Percentiles rank a stretch among this genome's conserved stretches.
Evolutionary conservation across 2,888 invertebrate genomes (phyloP).

Genomic region (Boloria euphrosyne): DNA sequence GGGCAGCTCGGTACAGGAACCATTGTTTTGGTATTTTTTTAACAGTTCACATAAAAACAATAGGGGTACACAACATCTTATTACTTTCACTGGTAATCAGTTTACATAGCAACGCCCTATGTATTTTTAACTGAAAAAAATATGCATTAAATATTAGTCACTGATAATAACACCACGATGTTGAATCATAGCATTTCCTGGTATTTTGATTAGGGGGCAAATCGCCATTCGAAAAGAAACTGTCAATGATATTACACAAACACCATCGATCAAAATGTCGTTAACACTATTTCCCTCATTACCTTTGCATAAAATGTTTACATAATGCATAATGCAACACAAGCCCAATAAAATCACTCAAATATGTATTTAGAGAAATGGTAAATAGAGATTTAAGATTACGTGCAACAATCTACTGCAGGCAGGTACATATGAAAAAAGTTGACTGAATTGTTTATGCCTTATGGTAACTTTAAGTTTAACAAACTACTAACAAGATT

Average conservation of each 20-base stretch:
- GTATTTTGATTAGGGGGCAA: slow-evolving; percentile 74
- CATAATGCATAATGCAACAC: slow-evolving; percentile 57
- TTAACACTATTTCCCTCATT: slow-evolving; percentile 49
- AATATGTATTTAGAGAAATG: slow-evolving; percentile 58
- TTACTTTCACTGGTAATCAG: slow-evolving; percentile 62
- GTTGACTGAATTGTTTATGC: slow-evolving; percentile 57
- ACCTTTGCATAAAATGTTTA: slow-evolving; percentile 58
- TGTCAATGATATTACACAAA: slow-evolving; percentile 73
- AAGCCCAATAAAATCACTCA: slow-evolving; percentile 48
- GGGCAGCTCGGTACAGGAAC: slow-evolving; percentile 79
- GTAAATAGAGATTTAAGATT: slow-evolving; percentile 79
- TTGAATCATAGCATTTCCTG: slow-evolving; percentile 82
- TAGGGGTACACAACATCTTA: slow-evolving; percentile 64
- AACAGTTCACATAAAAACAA: slow-evolving; percentile 53
- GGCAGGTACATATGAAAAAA: slow-evolving; percentile 48
- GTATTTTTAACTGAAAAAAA: slow-evolving; percentile 68
- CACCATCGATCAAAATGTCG: slow-evolving; percentile 54
- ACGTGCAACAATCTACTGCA: slow-evolving; percentile 67
- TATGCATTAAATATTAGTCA: slow-evolving; percentile 62
- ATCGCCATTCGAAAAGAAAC: slow-evolving; percentile 76
- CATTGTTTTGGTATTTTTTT: slow-evolving; percentile 72
- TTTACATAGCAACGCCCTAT: slow-evolving; percentile 60
- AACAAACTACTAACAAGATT: slow-evolving; percentile 20
- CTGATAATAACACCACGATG: slow-evolving; percentile 64
- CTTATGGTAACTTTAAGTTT: slow-evolving; percentile 3